A percentile compares a stretch with the other conserved stretches of the same genome.
Evolutionary conservation across 1,140 invertebrate genomes (phyloP).

Genomic region (Kradibia gibbosae): DNA sequence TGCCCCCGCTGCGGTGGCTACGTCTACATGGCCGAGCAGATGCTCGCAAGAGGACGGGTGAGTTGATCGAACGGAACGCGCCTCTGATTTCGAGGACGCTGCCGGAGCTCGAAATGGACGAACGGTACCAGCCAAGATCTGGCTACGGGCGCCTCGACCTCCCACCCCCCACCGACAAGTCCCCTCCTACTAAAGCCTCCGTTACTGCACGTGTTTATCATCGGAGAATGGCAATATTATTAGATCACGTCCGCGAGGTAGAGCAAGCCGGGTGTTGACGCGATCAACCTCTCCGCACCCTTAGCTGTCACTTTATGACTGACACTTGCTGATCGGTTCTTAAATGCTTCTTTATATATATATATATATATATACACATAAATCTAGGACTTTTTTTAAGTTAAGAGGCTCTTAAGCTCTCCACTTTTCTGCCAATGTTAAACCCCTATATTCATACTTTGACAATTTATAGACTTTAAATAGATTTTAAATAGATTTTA

Average conservation of each 20-base stretch:
- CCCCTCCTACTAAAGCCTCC: no score
- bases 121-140: background rate
- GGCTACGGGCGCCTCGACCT: background rate
- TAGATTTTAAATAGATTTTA: no score
- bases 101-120: background rate
- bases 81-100: background rate
- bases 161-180: no score
- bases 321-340: background rate
- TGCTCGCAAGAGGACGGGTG: constrained; percentile 91
- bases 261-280: no score
- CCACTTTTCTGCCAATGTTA: no score
- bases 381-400: no score
- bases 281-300: background rate
- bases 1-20: constrained; percentile 92
- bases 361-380: no score
- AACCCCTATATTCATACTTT: no score
- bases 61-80: constrained; percentile 64
- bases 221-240: background rate
- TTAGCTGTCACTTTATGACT: background rate
- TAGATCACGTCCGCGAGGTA: background rate
- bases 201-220: background rate
- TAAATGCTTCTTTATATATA: no score
- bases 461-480: no score
- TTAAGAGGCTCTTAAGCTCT: no score
- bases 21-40: constrained; percentile 95